Evolutionary conservation across 53 echinoderm and acorn worm species (phyloP).

Genomic region (Hippasteria phrygiana): DNA sequence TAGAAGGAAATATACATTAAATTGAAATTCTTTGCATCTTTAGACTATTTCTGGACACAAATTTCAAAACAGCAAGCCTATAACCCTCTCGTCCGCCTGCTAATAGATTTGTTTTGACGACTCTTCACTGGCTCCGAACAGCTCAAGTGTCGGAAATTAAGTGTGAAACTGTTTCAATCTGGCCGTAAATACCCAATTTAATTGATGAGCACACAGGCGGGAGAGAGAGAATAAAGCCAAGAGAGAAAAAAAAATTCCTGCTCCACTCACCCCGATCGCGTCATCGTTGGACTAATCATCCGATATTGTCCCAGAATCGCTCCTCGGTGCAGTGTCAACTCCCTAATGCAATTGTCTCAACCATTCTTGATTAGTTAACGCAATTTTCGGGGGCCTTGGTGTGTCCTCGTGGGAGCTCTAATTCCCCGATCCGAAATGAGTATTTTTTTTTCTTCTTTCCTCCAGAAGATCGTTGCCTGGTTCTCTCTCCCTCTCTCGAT

Average conservation of each 20-base stretch:
- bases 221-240: neutral
- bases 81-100: neutral
- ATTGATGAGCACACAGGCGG: constrained; percentile 16
- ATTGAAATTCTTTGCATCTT: neutral
- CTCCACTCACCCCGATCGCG: constrained; percentile 30
- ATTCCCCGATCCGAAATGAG: constrained; percentile 18
- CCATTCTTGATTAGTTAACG: constrained; percentile 48
- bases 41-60: neutral
- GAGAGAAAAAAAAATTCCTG: neutral
- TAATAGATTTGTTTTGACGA: neutral
- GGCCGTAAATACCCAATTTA: constrained; percentile 25
- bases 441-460: neutral
- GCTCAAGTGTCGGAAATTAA: constrained; percentile 18
- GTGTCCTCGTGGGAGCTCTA: constrained; percentile 20
- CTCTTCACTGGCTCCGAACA: neutral
- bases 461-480: neutral
- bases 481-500: neutral
- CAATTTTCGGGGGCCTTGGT: constrained; percentile 30
- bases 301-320: neutral
- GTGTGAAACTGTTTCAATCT: constrained; percentile 15
- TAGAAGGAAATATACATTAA: too few species aligned
- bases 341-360: constrained; percentile 52
- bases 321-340: constrained; percentile 11
- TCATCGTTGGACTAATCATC: constrained; percentile 34
- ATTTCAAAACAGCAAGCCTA: neutral